These are phyloP conservation scores for Proteles cristata DNA, from an alignment of 2,113 vertebrate genomes.

Conservation along the genomic window DNA sequence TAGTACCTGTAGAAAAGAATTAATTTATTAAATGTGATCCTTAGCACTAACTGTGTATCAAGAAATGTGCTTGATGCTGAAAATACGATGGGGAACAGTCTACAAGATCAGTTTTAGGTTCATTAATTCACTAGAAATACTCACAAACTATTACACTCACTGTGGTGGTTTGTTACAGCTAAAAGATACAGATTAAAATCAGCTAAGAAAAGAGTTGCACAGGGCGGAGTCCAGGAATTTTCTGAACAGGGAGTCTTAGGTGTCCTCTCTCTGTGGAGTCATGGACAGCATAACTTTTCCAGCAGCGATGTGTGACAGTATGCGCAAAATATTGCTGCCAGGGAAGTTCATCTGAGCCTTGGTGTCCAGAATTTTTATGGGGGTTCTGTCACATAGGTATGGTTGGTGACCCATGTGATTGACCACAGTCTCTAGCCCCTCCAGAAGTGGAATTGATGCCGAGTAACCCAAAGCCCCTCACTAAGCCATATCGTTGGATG, in stretches of 20 bases:
- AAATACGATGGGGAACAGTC: background rate
- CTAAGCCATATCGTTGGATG: background rate
- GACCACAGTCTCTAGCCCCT: background rate
- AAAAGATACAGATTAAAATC: background rate
- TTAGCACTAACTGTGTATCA: background rate
- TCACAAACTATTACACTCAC: too few relatives aligned
- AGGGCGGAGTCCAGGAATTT: background rate
- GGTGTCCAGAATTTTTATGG: background rate
- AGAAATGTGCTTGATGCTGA: background rate
- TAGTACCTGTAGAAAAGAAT: background rate
- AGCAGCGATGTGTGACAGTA: background rate
- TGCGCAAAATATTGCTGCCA: background rate
- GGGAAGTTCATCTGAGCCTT: background rate
- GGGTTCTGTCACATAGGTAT: background rate
- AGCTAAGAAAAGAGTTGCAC: background rate
- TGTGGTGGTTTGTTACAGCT: background rate
- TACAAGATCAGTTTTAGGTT: background rate
- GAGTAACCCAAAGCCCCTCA: background rate
- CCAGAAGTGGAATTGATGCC: background rate
- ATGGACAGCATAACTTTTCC: background rate
- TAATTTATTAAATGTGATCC: background rate
- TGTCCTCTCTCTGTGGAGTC: background rate
- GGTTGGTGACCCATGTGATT: background rate
- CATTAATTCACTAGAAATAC: background rate
- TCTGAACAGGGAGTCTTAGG: rapidly evolving